These are phyloP conservation scores for Phymatocera aterrima DNA, from an alignment of 2,888 invertebrate species.

Conservation along the genomic window DNA sequence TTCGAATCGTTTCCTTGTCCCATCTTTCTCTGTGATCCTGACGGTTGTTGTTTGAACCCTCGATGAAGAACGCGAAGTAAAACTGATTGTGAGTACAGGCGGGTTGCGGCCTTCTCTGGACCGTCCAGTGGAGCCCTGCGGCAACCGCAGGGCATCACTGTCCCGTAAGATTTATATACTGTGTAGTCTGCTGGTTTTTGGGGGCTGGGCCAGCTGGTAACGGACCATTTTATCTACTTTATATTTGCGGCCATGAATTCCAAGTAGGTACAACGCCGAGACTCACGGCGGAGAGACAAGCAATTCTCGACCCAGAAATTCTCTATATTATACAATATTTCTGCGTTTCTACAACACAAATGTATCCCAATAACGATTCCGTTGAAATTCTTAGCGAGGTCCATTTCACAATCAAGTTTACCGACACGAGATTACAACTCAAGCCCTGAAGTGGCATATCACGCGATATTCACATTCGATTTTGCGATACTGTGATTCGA, in stretches of 20 bases:
- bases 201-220: conserved; percentile 43
- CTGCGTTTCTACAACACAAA: no score
- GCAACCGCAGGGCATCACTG: conserved; percentile 63
- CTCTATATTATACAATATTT: no score
- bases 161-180: conserved; percentile 67
- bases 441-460: no score
- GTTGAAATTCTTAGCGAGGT: neutral
- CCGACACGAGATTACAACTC: no score
- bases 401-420: no score
- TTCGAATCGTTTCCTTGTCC: neutral
- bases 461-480: no score
- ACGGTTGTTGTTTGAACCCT: conserved; percentile 27
- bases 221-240: conserved; percentile 22
- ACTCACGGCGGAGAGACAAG: neutral
- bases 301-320: neutral
- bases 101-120: conserved; percentile 15
- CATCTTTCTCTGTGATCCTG: neutral
- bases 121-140: conserved; percentile 35
- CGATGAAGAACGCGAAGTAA: conserved; percentile 15
- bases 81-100: conserved; percentile 14
- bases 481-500: no score
- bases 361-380: no score
- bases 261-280: neutral
- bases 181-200: conserved; percentile 36
- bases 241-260: conserved; percentile 28